Evolutionary conservation across 1,140 invertebrate genomes (phyloP), one percentile per base, ranked within the genome.

Genomic region (Leptestheria dahalacensis): DNA sequence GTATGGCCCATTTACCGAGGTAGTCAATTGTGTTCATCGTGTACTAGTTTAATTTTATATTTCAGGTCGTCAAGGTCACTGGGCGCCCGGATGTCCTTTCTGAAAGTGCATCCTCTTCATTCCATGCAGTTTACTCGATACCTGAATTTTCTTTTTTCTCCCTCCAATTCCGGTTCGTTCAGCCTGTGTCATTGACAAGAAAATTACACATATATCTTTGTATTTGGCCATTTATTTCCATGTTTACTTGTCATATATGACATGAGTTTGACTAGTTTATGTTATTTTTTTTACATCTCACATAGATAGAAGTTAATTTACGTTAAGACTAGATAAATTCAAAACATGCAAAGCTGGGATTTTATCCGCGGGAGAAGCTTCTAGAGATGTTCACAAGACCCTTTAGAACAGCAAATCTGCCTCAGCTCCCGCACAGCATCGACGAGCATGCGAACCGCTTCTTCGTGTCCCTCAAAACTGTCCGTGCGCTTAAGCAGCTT

Each of bases 391-490:
- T 41, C 33, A 15, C 33, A 41, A 15, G 33, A 41, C 15, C 33
- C 33, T 41, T 41, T 56, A 15, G 53, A 41, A 12, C 26, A 56
- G 25, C 58, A 60, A 0, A 60, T 48, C 33, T 60, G 49, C 15
- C 82, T 71, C 1, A 79, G 83, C 69, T 84, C 81, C 63, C 84
- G 81, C 0, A 84, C 81, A 20, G 81, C 82, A 15, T 81, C 81
- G 2, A 84, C 82, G 50, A 84, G 69, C 3, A 81, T 82, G 54
- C 82, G 73, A 3, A 84, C 82, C 3, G 82, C 81, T 65, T 84
- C 82, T 68, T 84, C 82, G 67, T 84, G 82, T 2, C 82, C 81
- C 69, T 82, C 80, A 66, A 82, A 82, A 66, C 79, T 82, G 64
- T 82, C 80, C 1, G 80, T 78, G 68, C 82, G 81, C 57, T 78